Conservation (phyloP, 2,113 vertebrate species). For the Gymnorhina tibicen region DNA sequence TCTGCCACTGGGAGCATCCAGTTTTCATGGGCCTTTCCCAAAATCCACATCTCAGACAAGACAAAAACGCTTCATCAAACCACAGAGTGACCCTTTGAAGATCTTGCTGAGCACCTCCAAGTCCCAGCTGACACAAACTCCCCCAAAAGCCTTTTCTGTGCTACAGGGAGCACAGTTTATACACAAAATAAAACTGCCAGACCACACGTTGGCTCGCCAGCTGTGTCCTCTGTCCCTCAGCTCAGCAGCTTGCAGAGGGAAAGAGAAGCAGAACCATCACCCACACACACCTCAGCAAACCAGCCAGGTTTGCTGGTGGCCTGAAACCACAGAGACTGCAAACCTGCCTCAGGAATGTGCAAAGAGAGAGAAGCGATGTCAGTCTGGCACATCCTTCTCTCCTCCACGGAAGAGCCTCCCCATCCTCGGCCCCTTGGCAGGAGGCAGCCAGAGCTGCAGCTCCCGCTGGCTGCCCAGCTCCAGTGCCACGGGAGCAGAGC, state of each 20-base stretch:
- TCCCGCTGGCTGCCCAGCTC: neutral
- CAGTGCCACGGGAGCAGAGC: neutral
- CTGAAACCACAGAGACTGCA: neutral
- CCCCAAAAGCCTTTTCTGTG: neutral
- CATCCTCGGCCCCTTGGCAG: neutral
- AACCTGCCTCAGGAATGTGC: neutral
- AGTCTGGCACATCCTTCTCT: neutral
- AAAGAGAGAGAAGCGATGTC: neutral
- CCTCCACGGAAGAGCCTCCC: neutral
- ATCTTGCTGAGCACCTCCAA: neutral
- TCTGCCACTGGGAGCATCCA: neutral
- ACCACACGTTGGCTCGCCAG: rapidly evolving
- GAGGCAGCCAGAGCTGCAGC: neutral
- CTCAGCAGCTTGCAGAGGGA: neutral
- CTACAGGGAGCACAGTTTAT: neutral
- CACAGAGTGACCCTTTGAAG: neutral
- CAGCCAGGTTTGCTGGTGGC: neutral
- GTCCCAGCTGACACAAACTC: neutral
- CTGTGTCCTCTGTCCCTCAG: neutral
- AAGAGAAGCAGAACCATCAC: neutral
- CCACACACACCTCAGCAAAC: neutral
- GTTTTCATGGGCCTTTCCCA: rapidly evolving
- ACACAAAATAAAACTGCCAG: neutral
- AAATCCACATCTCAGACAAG: neutral
- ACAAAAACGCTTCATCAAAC: neutral